Percentiles rank a stretch among this genome's conserved stretches.
Evolutionary conservation across 2,113 vertebrate species (phyloP).

Genomic region (Columba livia): DNA sequence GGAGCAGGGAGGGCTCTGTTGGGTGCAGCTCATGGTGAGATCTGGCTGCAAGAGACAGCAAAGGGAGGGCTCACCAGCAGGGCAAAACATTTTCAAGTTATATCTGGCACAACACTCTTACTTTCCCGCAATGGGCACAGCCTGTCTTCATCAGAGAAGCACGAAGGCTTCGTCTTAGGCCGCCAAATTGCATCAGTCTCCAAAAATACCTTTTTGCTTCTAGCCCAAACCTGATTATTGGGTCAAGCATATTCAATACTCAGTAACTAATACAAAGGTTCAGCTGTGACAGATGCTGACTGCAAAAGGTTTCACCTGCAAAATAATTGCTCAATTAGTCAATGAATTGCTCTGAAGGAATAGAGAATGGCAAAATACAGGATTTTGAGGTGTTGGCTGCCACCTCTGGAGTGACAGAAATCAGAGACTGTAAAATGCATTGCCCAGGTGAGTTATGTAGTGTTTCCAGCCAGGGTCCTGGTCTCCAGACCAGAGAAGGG

Average conservation of each 20-base stretch:
- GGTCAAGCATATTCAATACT: not conserved
- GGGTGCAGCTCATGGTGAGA: not conserved
- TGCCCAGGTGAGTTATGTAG: fast-evolving
- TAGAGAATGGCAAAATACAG: not conserved
- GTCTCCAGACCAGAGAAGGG: not conserved
- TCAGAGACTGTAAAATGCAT: not conserved
- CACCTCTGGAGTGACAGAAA: not conserved
- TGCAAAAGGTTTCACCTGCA: not conserved
- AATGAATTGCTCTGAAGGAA: not conserved
- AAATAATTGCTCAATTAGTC: not conserved
- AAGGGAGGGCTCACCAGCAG: not conserved
- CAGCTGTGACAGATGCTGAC: not conserved
- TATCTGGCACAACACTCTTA: not conserved
- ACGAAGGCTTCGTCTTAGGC: not conserved
- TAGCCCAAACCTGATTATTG: not conserved
- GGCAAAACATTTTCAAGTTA: not conserved
- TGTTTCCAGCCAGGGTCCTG: not conserved
- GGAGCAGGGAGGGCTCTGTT: not conserved
- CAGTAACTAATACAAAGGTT: not conserved
- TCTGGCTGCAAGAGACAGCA: not conserved
- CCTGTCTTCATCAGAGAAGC: not conserved
- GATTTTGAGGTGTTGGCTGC: not conserved
- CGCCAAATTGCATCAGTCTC: not conserved
- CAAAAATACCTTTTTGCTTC: not conserved
- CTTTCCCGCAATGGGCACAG: not conserved